These are phyloP conservation scores for Argopecten irradians DNA, from an alignment of 1,140 invertebrate genomes.

Conservation along the genomic window DNA sequence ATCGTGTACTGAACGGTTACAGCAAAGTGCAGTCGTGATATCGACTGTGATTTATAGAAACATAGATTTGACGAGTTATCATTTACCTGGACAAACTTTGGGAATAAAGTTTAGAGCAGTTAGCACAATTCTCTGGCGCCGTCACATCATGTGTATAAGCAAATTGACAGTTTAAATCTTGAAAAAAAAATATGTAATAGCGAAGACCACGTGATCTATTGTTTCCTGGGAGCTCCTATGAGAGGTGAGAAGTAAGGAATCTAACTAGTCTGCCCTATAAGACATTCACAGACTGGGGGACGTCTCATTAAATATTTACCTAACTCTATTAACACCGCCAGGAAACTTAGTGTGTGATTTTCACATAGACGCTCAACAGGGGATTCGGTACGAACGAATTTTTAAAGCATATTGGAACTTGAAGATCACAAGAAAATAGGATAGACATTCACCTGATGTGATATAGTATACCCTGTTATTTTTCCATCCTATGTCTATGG, in stretches of 20 bases:
- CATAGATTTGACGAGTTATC: not conserved
- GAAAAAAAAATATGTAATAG: not conserved
- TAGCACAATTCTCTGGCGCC: not conserved
- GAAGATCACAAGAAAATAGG: not conserved
- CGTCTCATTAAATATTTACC: not conserved
- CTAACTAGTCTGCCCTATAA: not conserved
- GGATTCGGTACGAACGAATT: not conserved
- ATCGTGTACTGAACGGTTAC: not conserved
- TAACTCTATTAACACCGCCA: not conserved
- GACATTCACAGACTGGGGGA: not conserved
- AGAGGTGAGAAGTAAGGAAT: not conserved
- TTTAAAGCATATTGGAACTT: not conserved
- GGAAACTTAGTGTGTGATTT: conserved; percentile 3
- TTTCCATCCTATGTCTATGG: not conserved
- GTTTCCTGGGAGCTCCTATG: not conserved
- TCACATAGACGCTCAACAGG: not conserved
- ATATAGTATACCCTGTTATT: not conserved
- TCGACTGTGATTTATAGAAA: not conserved
- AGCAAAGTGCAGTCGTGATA: not conserved
- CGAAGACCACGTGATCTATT: not conserved
- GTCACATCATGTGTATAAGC: not conserved
- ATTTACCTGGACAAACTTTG: not conserved
- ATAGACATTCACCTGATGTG: not conserved
- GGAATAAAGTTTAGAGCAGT: not conserved
- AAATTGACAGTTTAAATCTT: not conserved